These are phyloP conservation scores for Scaptodrosophila lebanonensis DNA, from an alignment of 1,140 invertebrate genomes.

Conservation along the genomic window DNA sequence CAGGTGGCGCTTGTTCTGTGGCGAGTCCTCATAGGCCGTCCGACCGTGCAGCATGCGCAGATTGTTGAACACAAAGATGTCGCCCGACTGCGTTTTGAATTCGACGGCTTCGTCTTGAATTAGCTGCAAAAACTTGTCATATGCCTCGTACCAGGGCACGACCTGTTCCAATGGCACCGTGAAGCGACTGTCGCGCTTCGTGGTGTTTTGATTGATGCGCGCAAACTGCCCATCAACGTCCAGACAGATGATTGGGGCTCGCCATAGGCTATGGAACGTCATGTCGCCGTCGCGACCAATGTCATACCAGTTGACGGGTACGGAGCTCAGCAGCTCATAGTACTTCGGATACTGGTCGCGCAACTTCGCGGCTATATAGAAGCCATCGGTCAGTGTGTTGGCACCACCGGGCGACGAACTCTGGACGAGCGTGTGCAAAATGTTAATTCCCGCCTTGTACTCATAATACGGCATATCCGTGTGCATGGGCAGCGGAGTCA, in stretches of 20 bases:
- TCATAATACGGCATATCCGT: slow-evolving; percentile 86
- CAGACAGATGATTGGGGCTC: slow-evolving; percentile 80
- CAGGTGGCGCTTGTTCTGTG: slow-evolving; percentile 80
- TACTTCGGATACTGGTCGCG: slow-evolving; percentile 78
- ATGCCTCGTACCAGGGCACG: slow-evolving; percentile 81
- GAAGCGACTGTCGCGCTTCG: slow-evolving; percentile 82
- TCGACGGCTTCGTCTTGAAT: slow-evolving; percentile 79
- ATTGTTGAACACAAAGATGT: slow-evolving; percentile 84
- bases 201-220: slow-evolving; percentile 82
- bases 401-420: slow-evolving; percentile 80
- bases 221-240: slow-evolving; percentile 79
- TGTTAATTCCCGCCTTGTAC: slow-evolving; percentile 83
- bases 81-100: slow-evolving; percentile 81
- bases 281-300: slow-evolving; percentile 79
- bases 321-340: slow-evolving; percentile 80
- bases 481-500: slow-evolving; percentile 82
- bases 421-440: slow-evolving; percentile 83
- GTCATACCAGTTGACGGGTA: slow-evolving; percentile 83
- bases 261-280: slow-evolving; percentile 81
- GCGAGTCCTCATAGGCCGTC: slow-evolving; percentile 80
- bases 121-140: slow-evolving; percentile 79
- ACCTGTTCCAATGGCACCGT: slow-evolving; percentile 80
- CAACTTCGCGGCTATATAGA: slow-evolving; percentile 80
- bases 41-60: slow-evolving; percentile 83
- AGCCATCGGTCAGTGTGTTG: slow-evolving; percentile 81